These are phyloP conservation scores for Hypselothyrea guttata DNA, from an alignment of 2,888 invertebrate species.

Conservation along the genomic window DNA sequence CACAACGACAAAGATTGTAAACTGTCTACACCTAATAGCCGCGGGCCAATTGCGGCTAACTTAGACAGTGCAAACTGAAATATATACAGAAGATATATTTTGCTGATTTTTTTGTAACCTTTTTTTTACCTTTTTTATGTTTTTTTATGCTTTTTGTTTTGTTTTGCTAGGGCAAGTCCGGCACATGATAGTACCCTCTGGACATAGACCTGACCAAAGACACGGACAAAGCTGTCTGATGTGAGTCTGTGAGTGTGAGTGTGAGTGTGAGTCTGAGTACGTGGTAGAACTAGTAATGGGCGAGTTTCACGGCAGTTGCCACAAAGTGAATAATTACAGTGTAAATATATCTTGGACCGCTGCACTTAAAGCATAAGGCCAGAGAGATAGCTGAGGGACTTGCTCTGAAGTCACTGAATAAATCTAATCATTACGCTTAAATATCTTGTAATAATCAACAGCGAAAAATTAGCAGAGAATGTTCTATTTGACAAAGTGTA, in stretches of 20 bases:
- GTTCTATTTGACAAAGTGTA: too few species aligned
- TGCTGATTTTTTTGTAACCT: constrained; percentile 1
- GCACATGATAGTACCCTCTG: constrained; percentile 51
- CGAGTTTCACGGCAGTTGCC: constrained; percentile 63
- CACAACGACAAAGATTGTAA: constrained; percentile 68
- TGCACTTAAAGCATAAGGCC: constrained; percentile 15
- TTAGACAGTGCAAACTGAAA: constrained; percentile 45
- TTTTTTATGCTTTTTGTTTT: constrained; percentile 4
- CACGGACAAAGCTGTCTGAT: constrained; percentile 13
- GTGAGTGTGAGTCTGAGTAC: constrained; percentile 7
- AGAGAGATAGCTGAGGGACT: neutral
- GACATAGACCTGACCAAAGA: constrained; percentile 39
- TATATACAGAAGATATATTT: constrained; percentile 10
- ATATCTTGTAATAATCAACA: too few species aligned
- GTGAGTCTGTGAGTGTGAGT: constrained; percentile 2
- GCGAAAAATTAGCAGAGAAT: too few species aligned
- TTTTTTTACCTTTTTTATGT: constrained; percentile 1
- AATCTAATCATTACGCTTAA: constrained; percentile 1
- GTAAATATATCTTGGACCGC: constrained; percentile 66
- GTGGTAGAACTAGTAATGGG: constrained; percentile 60
- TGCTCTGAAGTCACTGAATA: constrained; percentile 1
- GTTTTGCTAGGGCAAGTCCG: constrained; percentile 30
- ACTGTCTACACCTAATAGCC: constrained; percentile 75
- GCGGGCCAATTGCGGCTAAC: constrained; percentile 19
- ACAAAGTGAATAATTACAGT: constrained; percentile 75